Evolutionary conservation across 1,140 invertebrate genomes (phyloP).

Genomic region (Copidosoma floridanum): DNA sequence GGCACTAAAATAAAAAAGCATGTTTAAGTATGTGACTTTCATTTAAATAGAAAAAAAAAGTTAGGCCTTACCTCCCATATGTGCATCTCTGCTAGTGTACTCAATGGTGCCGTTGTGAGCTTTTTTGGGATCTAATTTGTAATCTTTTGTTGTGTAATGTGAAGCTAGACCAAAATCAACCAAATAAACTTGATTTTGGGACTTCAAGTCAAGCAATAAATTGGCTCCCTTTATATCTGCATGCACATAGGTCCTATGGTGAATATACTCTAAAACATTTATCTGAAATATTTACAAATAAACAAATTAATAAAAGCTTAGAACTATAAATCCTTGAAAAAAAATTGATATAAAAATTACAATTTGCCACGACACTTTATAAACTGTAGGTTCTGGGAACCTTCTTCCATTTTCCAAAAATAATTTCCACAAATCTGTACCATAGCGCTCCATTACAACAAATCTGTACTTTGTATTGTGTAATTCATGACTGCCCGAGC

Average conservation of each 20-base stretch:
- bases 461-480: constrained; percentile 82
- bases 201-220: constrained; percentile 74
- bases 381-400: constrained; percentile 75
- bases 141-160: constrained; percentile 69
- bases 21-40: background rate
- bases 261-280: constrained; percentile 85
- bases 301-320: constrained; percentile 5
- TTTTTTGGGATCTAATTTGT: constrained; percentile 83
- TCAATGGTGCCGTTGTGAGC: constrained; percentile 96
- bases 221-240: constrained; percentile 92
- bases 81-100: constrained; percentile 92
- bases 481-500: constrained; percentile 77
- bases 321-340: background rate
- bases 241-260: constrained; percentile 82
- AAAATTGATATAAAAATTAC: constrained; percentile 58
- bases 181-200: constrained; percentile 77
- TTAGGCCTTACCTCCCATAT: constrained; percentile 64
- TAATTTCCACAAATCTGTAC: constrained; percentile 83
- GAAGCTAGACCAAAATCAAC: constrained; percentile 93
- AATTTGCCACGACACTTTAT: constrained; percentile 81
- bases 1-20: constrained; percentile 60
- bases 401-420: constrained; percentile 68
- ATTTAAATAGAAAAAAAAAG: background rate
- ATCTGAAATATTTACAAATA: constrained; percentile 56
- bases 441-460: constrained; percentile 88